These are phyloP conservation scores for Denticeps clupeoides DNA, from an alignment of 2,797 vertebrate genomes.

Conservation along the genomic window DNA sequence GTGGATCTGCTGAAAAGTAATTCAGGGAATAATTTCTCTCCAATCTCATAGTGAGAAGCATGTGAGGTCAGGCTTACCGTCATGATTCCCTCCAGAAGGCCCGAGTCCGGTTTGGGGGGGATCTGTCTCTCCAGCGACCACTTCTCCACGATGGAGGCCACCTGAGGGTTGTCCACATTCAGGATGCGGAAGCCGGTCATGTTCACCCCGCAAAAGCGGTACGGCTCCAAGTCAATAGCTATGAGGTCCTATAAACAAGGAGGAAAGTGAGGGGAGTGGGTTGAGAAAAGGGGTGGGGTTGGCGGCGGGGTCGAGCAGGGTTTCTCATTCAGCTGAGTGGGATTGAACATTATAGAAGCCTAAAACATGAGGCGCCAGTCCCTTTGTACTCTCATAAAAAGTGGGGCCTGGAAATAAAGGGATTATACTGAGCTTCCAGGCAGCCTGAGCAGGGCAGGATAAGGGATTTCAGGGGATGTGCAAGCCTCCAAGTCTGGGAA, in stretches of 20 bases:
- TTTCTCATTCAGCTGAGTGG: constrained; percentile 22
- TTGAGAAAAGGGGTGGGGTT: constrained; percentile 14
- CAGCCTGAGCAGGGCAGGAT: constrained; percentile 32
- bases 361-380: too few relatives aligned
- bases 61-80: constrained; percentile 79
- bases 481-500: constrained; percentile 23
- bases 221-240: constrained; percentile 92
- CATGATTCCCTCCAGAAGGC: constrained; percentile 88
- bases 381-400: constrained; percentile 35
- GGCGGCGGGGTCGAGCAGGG: constrained; percentile 17
- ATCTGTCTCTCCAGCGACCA: constrained; percentile 92
- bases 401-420: constrained; percentile 29
- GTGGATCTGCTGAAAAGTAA: too few relatives aligned
- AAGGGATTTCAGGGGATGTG: constrained; percentile 19
- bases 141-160: constrained; percentile 88
- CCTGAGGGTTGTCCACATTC: constrained; percentile 91
- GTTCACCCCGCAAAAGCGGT: constrained; percentile 95
- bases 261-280: not conserved
- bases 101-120: constrained; percentile 75
- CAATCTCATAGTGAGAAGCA: too few relatives aligned
- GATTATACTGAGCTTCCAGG: constrained; percentile 30
- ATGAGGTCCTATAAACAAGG: constrained; percentile 76
- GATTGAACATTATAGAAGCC: constrained; percentile 25
- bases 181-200: constrained; percentile 96
- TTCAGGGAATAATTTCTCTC: constrained; percentile 5